Evolutionary conservation across 2,888 invertebrate genomes (phyloP).

Genomic region (Netelia inedita): DNA sequence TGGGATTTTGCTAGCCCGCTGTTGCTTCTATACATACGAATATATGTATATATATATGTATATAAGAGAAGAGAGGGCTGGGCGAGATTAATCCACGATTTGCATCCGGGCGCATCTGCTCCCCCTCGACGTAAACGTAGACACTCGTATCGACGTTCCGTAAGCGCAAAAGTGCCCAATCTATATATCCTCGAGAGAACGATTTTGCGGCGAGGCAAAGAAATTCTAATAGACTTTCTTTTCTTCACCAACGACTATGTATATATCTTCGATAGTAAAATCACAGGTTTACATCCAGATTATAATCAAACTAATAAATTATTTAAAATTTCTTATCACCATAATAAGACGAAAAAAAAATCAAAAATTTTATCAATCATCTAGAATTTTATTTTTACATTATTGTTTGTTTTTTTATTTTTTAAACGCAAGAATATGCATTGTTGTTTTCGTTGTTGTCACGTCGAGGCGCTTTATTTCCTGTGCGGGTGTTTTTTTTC

Average conservation of each 20-base stretch:
- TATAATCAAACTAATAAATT: too few relatives aligned
- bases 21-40: constrained; percentile 71
- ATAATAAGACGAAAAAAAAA: too few relatives aligned
- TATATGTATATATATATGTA: too few relatives aligned
- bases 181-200: constrained; percentile 68
- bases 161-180: constrained; percentile 65
- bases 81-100: constrained; percentile 85
- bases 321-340: too few relatives aligned
- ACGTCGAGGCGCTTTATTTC: too few relatives aligned
- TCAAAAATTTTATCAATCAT: too few relatives aligned
- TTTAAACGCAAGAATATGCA: too few relatives aligned
- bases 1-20: constrained; percentile 74
- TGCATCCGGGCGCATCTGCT: constrained; percentile 85
- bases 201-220: constrained; percentile 67
- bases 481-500: background rate
- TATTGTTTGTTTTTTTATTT: too few relatives aligned
- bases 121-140: constrained; percentile 71
- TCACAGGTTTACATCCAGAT: too few relatives aligned
- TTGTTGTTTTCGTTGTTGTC: too few relatives aligned
- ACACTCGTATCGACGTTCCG: constrained; percentile 43
- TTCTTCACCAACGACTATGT: background rate
- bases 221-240: constrained; percentile 54
- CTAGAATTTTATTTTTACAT: too few relatives aligned
- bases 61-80: constrained; percentile 72
- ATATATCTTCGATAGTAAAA: background rate